Evolutionary conservation across 2,113 vertebrate genomes (phyloP).

Genomic region (Haemorhous mexicanus): DNA sequence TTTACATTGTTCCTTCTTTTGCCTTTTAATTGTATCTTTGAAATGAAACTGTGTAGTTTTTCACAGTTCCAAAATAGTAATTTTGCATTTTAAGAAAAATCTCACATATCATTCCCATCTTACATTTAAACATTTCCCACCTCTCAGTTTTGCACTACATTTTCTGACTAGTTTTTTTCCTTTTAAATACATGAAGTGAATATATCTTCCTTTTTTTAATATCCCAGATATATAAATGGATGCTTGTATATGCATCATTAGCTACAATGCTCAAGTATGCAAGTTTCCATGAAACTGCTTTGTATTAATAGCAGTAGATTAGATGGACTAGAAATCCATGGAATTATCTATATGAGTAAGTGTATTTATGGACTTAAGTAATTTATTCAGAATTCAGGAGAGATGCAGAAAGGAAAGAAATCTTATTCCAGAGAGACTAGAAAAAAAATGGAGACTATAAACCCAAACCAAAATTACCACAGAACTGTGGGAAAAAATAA

Average conservation of each 20-base stretch:
- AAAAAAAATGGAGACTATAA: background rate
- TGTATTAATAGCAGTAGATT: background rate
- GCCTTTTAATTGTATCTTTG: background rate
- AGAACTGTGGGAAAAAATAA: background rate
- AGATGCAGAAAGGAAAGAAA: background rate
- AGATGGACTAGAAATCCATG: background rate
- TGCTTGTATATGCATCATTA: background rate
- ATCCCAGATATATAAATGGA: background rate
- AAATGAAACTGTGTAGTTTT: background rate
- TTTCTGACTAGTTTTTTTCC: background rate
- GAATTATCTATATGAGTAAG: background rate
- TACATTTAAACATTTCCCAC: background rate
- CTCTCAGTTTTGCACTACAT: background rate
- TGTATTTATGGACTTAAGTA: background rate
- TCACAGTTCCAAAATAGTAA: background rate
- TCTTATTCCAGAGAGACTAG: background rate
- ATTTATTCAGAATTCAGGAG: background rate
- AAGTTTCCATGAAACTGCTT: background rate
- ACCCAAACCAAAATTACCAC: background rate
- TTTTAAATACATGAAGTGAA: background rate
- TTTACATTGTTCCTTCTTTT: background rate
- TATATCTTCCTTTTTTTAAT: background rate
- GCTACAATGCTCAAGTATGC: background rate
- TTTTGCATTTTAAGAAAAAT: background rate
- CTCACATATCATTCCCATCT: background rate